Base-by-base conservation (phyloP, 2,797 vertebrate species). In the Trematocara caparti region DNA sequence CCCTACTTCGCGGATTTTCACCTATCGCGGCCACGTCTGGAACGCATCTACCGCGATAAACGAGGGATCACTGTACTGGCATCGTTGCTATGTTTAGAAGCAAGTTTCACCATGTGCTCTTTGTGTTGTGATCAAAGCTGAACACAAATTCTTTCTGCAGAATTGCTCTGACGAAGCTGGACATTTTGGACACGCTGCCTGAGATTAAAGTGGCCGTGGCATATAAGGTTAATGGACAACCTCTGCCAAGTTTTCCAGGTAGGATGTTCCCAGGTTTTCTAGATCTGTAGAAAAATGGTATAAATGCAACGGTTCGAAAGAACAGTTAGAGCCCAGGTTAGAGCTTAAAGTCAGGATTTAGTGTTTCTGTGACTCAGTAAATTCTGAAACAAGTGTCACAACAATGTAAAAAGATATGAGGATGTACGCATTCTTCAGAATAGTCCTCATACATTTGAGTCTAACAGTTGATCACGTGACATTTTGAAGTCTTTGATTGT, bases 131-230 rank as follows among this genome's bases (percentile, higher is more conserved):
- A 24, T 69, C 32, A 3, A 0, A 53, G 21, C 24, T 87, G 6
- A 82, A 21, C 48, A n/a, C 1, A 38, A 1, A 81, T 34, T 13
- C 43, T 27, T 79, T 36, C 79, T 87, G 32, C 84, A 97, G 97
- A 15, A 96, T 97, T 24, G 97, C 96, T 3, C 82, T 97, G 90
- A 97, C 96, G 1, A 97, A 97, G 79, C 86, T 97, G 79, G 97
- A 97, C 82, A 97, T 97, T 88, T 92, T 97, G 89, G 97, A 97
- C 85, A 94, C 94, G 0, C 84, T 97, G 64, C 3, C 89, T 1
- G 97, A 97, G 87, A 97, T 97, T 64, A 96, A 97, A 94, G 95
- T 97, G 30, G 96, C 96, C 1, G 93, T 97, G 66, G 93, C 94
- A 34, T 97, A 97, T 71, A 93, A 88, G 2, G 91, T 97, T 19